Evolutionary conservation across 2,888 invertebrate species (phyloP).

Genomic region (Nomada goodeniana): DNA sequence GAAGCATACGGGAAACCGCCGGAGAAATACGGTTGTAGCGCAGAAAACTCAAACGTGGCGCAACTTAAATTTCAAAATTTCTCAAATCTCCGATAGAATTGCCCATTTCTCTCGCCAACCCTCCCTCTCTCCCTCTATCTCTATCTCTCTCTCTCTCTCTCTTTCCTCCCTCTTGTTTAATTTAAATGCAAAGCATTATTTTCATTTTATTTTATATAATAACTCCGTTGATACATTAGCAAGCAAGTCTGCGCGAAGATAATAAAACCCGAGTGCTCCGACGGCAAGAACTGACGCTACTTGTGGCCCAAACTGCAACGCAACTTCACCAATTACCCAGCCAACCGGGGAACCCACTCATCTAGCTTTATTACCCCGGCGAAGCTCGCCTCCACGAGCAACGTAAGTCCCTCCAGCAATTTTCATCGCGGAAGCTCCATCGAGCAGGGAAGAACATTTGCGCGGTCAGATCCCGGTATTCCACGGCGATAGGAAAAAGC

Average conservation of each 20-base stretch:
- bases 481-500: conserved; percentile 29
- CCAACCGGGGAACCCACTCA: conserved; percentile 6
- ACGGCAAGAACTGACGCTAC: background rate
- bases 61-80: background rate
- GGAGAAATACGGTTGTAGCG: conserved; percentile 5
- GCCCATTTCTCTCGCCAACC: too few species aligned
- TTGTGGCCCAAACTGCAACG: background rate
- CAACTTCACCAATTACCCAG: conserved; percentile 6
- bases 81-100: too few species aligned
- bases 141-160: too few species aligned
- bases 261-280: background rate
- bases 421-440: background rate
- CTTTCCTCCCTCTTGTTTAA: too few species aligned
- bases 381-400: background rate
- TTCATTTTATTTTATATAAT: too few species aligned
- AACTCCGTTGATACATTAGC: background rate
- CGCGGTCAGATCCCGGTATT: background rate
- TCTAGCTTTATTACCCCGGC: conserved; percentile 13
- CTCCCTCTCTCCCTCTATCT: too few species aligned
- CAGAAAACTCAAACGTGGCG: background rate
- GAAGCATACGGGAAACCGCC: conserved; percentile 35
- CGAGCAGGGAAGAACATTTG: background rate
- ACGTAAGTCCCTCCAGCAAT: background rate
- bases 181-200: too few species aligned
- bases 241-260: too few species aligned